A percentile compares a stretch with the other conserved stretches of the same genome.
Evolutionary conservation across 2,797 vertebrate species (phyloP).

Genomic region (Allobates femoralis): DNA sequence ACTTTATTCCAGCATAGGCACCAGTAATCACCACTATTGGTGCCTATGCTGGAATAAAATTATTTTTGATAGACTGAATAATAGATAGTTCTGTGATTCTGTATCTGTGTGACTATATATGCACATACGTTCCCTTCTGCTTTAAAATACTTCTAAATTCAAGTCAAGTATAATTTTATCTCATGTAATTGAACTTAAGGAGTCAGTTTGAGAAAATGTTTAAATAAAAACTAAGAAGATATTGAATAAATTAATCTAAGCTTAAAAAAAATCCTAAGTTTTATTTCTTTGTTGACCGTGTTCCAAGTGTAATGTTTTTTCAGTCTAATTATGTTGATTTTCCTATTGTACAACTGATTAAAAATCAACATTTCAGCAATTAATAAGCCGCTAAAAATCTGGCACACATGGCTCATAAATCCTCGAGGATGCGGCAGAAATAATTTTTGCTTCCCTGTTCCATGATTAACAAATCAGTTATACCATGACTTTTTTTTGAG

Average conservation of each 20-base stretch:
- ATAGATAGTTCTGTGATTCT: too few relatives aligned
- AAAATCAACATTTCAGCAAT: conserved; percentile 62
- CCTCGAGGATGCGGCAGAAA: conserved; percentile 34
- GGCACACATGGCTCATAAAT: conserved; percentile 48
- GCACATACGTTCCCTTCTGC: not conserved
- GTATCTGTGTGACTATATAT: not conserved
- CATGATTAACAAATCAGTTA: conserved; percentile 59
- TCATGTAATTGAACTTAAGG: not conserved
- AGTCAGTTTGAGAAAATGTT: not conserved
- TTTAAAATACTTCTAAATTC: not conserved
- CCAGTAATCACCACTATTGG: too few relatives aligned
- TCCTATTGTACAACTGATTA: conserved; percentile 56
- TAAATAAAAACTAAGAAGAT: not conserved
- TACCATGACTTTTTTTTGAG: not conserved
- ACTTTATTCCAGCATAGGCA: too few relatives aligned
- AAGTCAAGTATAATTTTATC: not conserved
- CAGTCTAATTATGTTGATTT: conserved; percentile 56
- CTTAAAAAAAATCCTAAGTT: not conserved
- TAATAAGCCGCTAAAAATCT: conserved; percentile 53
- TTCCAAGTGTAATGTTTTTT: conserved; percentile 43
- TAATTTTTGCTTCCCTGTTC: conserved; percentile 46
- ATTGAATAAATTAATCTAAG: not conserved
- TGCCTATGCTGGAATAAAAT: too few relatives aligned
- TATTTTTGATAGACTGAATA: too few relatives aligned
- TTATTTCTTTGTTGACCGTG: conserved; percentile 43